Evolutionary conservation across 2,113 vertebrate genomes (phyloP).

Genomic region (Gorsachius goisagi): DNA sequence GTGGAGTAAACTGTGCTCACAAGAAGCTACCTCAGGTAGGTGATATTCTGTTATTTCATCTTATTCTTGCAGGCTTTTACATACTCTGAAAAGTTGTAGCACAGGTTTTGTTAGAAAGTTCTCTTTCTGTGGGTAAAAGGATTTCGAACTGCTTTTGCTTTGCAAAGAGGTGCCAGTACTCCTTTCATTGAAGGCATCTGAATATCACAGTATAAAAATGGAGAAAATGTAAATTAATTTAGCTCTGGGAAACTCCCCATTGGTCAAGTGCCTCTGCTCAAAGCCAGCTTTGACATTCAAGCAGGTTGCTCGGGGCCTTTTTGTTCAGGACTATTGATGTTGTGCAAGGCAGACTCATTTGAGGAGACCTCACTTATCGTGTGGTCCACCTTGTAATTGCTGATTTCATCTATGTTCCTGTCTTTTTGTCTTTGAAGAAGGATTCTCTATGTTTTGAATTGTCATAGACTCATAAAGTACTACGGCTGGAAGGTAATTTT

Average conservation of each 20-base stretch:
- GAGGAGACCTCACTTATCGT: background rate
- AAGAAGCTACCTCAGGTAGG: slow-evolving; percentile 56
- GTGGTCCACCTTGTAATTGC: background rate
- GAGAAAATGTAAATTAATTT: background rate
- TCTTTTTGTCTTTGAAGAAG: background rate
- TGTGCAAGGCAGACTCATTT: background rate
- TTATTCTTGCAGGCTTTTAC: background rate
- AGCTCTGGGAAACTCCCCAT: background rate
- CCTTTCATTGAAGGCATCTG: background rate
- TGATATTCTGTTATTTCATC: rapidly evolving
- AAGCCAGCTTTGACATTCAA: background rate
- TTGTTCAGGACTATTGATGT: background rate
- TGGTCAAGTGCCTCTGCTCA: background rate
- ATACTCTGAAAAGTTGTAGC: background rate
- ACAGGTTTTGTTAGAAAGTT: background rate
- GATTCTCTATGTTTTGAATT: background rate
- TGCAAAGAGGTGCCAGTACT: slow-evolving; percentile 22
- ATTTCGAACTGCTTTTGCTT: background rate
- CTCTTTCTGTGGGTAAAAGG: background rate
- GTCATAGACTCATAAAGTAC: background rate
- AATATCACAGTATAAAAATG: background rate
- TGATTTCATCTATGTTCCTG: background rate
- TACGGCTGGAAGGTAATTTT: background rate
- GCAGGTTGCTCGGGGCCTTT: background rate
- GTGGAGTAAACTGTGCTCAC: slow-evolving; percentile 67